phyloP scores from a whole-genome alignment of 2,113 vertebrate genomes.

The Poeciliopsis prolifica region DNA sequence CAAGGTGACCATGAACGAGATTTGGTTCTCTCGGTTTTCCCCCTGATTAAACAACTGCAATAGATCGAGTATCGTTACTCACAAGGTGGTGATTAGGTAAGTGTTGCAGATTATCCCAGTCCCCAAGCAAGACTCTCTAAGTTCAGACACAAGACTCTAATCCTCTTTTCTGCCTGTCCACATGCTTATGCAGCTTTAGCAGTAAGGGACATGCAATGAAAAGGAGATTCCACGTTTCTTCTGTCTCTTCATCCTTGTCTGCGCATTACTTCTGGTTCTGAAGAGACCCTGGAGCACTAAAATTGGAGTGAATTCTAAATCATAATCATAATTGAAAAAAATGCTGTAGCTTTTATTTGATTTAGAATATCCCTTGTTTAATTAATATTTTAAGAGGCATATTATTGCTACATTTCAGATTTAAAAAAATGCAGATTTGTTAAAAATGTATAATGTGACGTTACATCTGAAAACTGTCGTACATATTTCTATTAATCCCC shows the following conservation, averaged over 20 bases:
- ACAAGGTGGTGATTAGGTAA: conserved; percentile 34
- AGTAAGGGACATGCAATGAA: conserved; percentile 2
- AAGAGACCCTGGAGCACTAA: not conserved
- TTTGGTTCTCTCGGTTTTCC: conserved; percentile 20
- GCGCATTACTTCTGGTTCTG: too few species aligned
- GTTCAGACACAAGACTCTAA: conserved; percentile 59
- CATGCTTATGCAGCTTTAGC: conserved; percentile 36
- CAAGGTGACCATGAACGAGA: conserved; percentile 8
- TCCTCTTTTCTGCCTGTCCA: conserved; percentile 65
- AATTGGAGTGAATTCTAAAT: not conserved
- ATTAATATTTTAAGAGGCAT: too few species aligned
- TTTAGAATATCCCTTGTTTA: too few species aligned
- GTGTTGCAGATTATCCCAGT: conserved; percentile 38
- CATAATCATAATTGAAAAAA: too few species aligned
- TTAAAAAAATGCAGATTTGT: too few species aligned
- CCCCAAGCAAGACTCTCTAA: conserved; percentile 41
- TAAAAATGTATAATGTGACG: too few species aligned
- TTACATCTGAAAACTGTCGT: too few species aligned
- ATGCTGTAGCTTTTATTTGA: too few species aligned
- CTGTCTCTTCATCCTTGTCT: not conserved
- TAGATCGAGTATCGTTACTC: conserved; percentile 26
- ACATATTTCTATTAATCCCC: too few species aligned
- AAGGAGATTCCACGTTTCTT: not conserved
- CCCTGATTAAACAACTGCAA: conserved; percentile 33
- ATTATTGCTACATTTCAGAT: too few species aligned